These are phyloP conservation scores for Gonatopus flavifemur DNA, from an alignment of 1,140 invertebrate genomes.

Conservation along the genomic window DNA sequence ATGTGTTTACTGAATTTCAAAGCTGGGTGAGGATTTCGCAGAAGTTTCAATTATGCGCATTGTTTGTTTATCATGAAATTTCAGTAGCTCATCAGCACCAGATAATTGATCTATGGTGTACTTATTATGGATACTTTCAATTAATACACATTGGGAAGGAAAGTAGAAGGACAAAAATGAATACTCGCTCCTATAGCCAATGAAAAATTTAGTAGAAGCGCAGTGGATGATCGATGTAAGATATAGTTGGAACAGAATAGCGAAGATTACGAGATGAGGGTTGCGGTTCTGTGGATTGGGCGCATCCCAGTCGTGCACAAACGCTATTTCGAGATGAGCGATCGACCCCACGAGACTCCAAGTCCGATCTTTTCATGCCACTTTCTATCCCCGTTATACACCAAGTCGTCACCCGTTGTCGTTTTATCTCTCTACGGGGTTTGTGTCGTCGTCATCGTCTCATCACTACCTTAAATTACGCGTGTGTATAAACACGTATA, in stretches of 20 bases:
- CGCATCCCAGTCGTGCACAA: constrained; percentile 29
- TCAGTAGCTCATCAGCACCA: too few relatives aligned
- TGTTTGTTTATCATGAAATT: too few relatives aligned
- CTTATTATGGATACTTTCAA: too few relatives aligned
- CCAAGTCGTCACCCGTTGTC: constrained; percentile 39
- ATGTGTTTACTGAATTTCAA: too few relatives aligned
- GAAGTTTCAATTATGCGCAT: too few relatives aligned
- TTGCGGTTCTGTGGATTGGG: constrained; percentile 11
- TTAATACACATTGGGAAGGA: too few relatives aligned
- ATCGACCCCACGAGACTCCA: constrained; percentile 46
- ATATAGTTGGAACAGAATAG: constrained; percentile 48
- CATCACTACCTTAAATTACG: constrained; percentile 19
- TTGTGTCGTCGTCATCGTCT: constrained; percentile 23
- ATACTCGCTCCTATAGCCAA: constrained; percentile 19
- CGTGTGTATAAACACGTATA: too few relatives aligned
- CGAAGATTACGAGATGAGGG: constrained; percentile 50
- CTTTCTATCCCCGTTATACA: constrained; percentile 31
- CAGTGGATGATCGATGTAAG: constrained; percentile 50
- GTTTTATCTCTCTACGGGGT: constrained; percentile 39
- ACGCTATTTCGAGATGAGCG: constrained; percentile 49
- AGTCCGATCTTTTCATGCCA: constrained; percentile 33
- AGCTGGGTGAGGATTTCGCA: too few relatives aligned
- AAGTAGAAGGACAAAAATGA: too few relatives aligned
- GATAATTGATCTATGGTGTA: too few relatives aligned
- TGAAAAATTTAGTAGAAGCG: constrained; percentile 49